These are phyloP conservation scores for Catajapyx aquilonaris DNA, from an alignment of 1,140 invertebrate genomes.

Conservation along the genomic window DNA sequence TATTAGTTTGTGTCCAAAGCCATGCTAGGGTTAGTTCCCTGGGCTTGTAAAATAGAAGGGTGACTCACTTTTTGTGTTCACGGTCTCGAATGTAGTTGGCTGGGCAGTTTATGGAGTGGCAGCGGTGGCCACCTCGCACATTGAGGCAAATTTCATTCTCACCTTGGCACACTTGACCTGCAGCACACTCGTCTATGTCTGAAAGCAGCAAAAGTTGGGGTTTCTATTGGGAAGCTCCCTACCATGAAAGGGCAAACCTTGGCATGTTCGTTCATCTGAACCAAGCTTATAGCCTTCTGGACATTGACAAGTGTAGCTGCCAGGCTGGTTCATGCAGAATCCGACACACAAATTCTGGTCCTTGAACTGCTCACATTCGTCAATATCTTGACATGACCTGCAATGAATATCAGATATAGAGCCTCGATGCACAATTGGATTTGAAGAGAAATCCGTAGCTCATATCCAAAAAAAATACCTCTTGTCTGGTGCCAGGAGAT, in stretches of 20 bases:
- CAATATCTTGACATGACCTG: conserved; percentile 58
- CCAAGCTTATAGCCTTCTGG: conserved; percentile 59
- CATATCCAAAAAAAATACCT: no score
- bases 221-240: no score
- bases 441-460: no score
- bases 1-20: no score
- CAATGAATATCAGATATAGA: conserved; percentile 8
- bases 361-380: conserved; percentile 61
- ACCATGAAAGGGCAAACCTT: no score
- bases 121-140: conserved; percentile 65
- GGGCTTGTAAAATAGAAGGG: no score
- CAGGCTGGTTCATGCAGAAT: conserved; percentile 65
- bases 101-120: conserved; percentile 68
- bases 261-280: conserved; percentile 44
- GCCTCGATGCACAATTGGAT: no score
- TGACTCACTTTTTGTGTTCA: conserved; percentile 47
- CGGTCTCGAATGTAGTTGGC: conserved; percentile 48
- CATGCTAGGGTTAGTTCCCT: no score
- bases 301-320: conserved; percentile 69
- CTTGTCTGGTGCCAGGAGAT: conserved; percentile 44
- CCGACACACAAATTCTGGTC: conserved; percentile 54
- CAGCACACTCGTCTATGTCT: conserved; percentile 79
- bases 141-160: conserved; percentile 71
- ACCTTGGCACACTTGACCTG: conserved; percentile 32
- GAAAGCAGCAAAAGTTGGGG: conserved; percentile 8